Evolutionary conservation across 2,113 vertebrate species (phyloP).

Genomic region (Notechis scutatus): DNA sequence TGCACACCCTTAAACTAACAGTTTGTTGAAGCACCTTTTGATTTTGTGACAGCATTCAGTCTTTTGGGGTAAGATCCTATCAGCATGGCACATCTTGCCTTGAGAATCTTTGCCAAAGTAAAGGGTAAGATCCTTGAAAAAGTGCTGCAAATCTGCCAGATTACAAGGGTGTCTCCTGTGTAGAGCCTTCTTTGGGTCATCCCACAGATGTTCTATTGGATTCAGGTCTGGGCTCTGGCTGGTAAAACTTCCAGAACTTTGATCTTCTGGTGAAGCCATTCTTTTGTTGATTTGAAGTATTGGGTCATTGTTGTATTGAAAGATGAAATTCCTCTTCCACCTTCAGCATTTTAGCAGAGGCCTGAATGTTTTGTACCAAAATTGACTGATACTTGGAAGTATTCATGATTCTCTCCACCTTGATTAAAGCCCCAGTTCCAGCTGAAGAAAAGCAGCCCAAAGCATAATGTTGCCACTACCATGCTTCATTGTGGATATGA

Average conservation of each 20-base stretch:
- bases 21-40: not conserved
- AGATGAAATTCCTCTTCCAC: too few relatives aligned
- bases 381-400: too few relatives aligned
- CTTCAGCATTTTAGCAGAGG: too few relatives aligned
- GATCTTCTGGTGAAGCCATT: not conserved
- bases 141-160: not conserved
- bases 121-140: not conserved
- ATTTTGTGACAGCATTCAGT: too few relatives aligned
- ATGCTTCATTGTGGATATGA: too few relatives aligned
- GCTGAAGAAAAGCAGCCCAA: too few relatives aligned
- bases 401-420: too few relatives aligned
- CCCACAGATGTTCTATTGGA: not conserved
- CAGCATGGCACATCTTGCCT: not conserved
- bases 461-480: too few relatives aligned
- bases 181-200: too few relatives aligned
- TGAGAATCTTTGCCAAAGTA: not conserved
- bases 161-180: not conserved
- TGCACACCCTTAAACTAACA: not conserved
- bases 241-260: not conserved
- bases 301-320: not conserved
- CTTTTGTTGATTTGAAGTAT: not conserved
- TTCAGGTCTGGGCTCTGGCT: not conserved
- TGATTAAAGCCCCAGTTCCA: too few relatives aligned
- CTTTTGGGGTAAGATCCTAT: too few relatives aligned
- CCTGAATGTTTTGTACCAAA: too few relatives aligned